These are phyloP conservation scores for Drosophila pegasa DNA, from an alignment of 2,888 invertebrate genomes.

Conservation along the genomic window DNA sequence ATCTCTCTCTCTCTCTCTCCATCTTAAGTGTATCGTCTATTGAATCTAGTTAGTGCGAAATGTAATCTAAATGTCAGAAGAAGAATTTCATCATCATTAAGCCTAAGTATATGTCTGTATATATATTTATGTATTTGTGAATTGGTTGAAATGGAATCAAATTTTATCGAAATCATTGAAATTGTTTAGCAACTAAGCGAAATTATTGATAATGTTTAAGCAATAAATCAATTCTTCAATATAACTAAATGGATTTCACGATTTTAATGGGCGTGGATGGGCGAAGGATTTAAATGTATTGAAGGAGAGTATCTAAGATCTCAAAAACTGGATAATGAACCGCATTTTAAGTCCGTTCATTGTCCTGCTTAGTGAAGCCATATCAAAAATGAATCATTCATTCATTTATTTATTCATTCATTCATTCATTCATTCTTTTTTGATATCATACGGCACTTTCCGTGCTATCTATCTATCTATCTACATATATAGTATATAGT, in stretches of 20 bases:
- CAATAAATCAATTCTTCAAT: conserved; percentile 79
- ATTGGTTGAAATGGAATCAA: conserved; percentile 38
- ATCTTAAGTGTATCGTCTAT: conserved; percentile 21
- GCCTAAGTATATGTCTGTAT: conserved; percentile 29
- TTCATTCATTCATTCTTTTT: no score
- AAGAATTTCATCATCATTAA: conserved; percentile 27
- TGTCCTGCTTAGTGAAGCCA: no score
- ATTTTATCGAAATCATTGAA: conserved; percentile 66
- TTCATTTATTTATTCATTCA: no score
- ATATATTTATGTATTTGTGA: conserved; percentile 42
- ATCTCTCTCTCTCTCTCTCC: conserved; percentile 4
- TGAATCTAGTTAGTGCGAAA: conserved; percentile 66
- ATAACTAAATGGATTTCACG: not conserved
- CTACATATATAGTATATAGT: no score
- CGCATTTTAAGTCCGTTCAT: no score
- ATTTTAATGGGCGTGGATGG: not conserved
- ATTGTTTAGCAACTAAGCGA: conserved; percentile 79
- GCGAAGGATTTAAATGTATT: no score
- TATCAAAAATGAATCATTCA: no score
- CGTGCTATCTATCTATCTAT: no score
- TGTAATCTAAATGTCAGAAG: conserved; percentile 27
- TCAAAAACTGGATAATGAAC: no score
- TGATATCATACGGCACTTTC: no score
- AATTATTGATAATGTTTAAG: conserved; percentile 80
- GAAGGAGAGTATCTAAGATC: no score